Evolutionary conservation across 2,113 vertebrate species (phyloP).

Genomic region (Ginglymostoma cirratum): DNA sequence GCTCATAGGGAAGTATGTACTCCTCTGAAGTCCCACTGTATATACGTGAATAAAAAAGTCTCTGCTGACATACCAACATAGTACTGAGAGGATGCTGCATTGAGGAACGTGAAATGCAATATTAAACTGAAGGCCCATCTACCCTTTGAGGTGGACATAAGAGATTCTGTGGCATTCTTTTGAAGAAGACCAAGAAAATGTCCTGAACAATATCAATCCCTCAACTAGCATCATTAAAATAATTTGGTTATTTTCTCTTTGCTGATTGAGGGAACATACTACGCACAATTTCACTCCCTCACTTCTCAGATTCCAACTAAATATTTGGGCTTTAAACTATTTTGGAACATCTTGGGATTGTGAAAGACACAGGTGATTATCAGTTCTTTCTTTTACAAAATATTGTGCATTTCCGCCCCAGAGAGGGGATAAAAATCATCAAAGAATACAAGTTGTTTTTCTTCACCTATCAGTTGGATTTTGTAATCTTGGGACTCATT

Average conservation of each 20-base stretch:
- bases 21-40: background rate
- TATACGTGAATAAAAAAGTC: background rate
- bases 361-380: background rate
- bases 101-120: background rate
- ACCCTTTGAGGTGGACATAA: background rate
- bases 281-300: background rate
- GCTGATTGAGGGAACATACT: background rate
- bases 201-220: background rate
- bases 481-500: background rate
- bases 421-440: background rate
- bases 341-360: background rate
- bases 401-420: background rate
- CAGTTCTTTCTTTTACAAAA: background rate
- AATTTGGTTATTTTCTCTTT: background rate
- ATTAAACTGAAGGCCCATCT: background rate
- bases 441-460: background rate
- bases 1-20: background rate
- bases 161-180: background rate
- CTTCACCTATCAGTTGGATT: background rate
- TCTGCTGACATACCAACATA: too few species aligned
- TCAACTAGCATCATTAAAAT: background rate
- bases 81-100: background rate
- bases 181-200: background rate
- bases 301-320: background rate
- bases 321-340: background rate